Conservation (phyloP, 2,888 invertebrate species). For the Polylopha cassiicola region DNA sequence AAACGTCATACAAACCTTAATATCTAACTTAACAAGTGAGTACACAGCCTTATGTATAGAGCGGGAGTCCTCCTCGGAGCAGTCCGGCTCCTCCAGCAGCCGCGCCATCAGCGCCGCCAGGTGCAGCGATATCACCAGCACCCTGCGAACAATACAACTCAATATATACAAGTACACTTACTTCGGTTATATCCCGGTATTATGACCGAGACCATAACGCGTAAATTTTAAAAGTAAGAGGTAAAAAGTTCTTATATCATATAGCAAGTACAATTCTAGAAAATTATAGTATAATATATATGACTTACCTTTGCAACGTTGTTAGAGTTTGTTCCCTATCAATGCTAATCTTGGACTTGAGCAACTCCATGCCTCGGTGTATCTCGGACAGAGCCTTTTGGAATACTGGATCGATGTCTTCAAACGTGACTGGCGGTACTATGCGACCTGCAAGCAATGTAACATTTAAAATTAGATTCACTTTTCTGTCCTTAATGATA, state of each 20-base stretch:
- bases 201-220: too few relatives aligned
- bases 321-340: conserved; percentile 83
- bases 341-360: conserved; percentile 77
- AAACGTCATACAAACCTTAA: conserved; percentile 64
- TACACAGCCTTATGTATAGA: conserved; percentile 85
- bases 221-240: too few relatives aligned
- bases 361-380: conserved; percentile 79
- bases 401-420: conserved; percentile 90
- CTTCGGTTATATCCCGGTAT: too few relatives aligned
- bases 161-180: too few relatives aligned
- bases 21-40: conserved; percentile 84
- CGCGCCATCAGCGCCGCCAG: conserved; percentile 86
- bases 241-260: too few relatives aligned
- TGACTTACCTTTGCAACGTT: conserved; percentile 87
- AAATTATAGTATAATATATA: too few relatives aligned
- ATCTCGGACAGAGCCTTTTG: conserved; percentile 88
- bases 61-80: conserved; percentile 66
- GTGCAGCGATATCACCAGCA: conserved; percentile 91
- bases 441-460: conserved; percentile 71
- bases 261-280: too few relatives aligned
- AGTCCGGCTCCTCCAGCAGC: conserved; percentile 76
- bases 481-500: too few relatives aligned
- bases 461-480: not conserved
- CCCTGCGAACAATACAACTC: too few relatives aligned
- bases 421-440: conserved; percentile 88